Conservation (phyloP, 92 coral and sea anemone genomes). For the Plumapathes pennacea region DNA sequence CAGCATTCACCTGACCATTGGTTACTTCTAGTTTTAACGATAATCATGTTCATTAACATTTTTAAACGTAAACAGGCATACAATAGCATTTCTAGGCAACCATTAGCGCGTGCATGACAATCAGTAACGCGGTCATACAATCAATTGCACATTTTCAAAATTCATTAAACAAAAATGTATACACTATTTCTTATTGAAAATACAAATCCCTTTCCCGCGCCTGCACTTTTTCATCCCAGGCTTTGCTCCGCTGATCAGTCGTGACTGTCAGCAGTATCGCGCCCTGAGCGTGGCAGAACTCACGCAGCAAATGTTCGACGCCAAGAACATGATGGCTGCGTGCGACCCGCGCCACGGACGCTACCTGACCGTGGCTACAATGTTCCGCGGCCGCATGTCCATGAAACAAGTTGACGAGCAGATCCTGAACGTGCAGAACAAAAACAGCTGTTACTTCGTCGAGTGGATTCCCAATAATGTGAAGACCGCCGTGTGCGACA, state of each 20-base stretch:
- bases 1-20: too few species aligned
- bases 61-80: too few species aligned
- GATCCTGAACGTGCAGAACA: conserved; percentile 53
- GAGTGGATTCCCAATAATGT: conserved; percentile 94
- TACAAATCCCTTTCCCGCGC: conserved; percentile 91
- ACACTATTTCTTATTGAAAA: too few species aligned
- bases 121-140: too few species aligned
- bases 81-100: too few species aligned
- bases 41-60: too few species aligned
- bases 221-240: conserved; percentile 92
- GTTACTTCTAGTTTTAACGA: too few species aligned
- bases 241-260: conserved; percentile 84
- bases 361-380: conserved; percentile 82
- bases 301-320: conserved; percentile 95
- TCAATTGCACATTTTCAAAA: too few species aligned
- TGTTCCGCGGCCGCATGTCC: conserved; percentile 80
- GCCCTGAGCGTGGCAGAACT: conserved; percentile 84
- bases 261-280: conserved; percentile 71
- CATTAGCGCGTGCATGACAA: too few species aligned
- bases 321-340: conserved; percentile 98
- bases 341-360: conserved; percentile 93
- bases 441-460: conserved; percentile 70
- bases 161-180: too few species aligned
- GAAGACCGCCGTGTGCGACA: conserved; percentile 82
- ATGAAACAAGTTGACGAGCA: conserved; percentile 75